These are phyloP conservation scores for Ophraella communa DNA, from an alignment of 2,888 invertebrate species.

Conservation along the genomic window DNA sequence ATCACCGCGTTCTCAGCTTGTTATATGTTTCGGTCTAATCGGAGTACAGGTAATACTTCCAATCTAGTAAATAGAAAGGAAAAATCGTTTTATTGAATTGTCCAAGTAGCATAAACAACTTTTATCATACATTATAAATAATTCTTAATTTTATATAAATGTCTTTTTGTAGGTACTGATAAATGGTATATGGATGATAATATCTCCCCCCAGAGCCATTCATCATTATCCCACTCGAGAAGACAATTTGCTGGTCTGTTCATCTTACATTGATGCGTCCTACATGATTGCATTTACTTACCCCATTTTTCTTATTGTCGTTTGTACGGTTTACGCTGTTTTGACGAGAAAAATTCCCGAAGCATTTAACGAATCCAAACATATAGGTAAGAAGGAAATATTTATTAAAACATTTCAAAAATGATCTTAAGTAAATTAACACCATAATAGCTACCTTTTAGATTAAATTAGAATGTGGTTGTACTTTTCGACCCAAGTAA, in stretches of 20 bases:
- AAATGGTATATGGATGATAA: constrained; percentile 90
- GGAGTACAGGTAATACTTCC: constrained; percentile 88
- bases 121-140: constrained; percentile 2
- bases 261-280: constrained; percentile 89
- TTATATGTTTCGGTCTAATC: constrained; percentile 86
- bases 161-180: constrained; percentile 73
- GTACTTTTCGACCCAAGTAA: too few relatives aligned
- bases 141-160: neutral
- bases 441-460: too few relatives aligned
- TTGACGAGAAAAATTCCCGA: constrained; percentile 97
- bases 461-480: too few relatives aligned
- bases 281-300: constrained; percentile 95
- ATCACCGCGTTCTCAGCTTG: constrained; percentile 87
- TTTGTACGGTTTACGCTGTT: constrained; percentile 96
- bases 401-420: neutral
- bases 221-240: constrained; percentile 90
- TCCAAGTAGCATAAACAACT: too few relatives aligned
- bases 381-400: constrained; percentile 77
- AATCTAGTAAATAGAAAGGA: too few relatives aligned
- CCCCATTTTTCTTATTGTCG: constrained; percentile 86
- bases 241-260: constrained; percentile 92
- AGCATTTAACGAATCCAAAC: constrained; percentile 98
- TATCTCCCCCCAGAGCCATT: constrained; percentile 87
- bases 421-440: too few relatives aligned
- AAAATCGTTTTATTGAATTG: too few relatives aligned